phyloP scores from a whole-genome alignment of 2,113 vertebrate species.

The Galbula dea region DNA sequence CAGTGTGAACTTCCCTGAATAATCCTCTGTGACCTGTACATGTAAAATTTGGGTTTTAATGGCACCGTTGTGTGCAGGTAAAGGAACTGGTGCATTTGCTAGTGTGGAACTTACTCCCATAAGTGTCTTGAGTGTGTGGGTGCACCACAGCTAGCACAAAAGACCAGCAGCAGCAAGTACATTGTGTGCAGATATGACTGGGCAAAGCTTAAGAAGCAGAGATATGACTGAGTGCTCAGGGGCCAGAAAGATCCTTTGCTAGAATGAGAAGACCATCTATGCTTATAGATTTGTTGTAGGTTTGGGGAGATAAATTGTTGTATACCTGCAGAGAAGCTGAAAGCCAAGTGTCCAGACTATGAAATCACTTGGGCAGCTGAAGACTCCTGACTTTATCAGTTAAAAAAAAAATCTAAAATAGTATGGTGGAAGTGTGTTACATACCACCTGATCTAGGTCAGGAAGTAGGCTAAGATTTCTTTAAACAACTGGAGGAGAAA shows the following conservation, averaged over 20 bases:
- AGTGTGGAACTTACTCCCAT: not conserved
- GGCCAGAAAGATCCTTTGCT: conserved; percentile 80
- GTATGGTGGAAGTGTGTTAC: not conserved
- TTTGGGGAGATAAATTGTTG: not conserved
- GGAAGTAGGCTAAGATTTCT: not conserved
- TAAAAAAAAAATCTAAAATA: not conserved
- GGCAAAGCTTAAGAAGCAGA: not conserved
- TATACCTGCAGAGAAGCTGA: not conserved
- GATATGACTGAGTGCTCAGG: conserved; percentile 69
- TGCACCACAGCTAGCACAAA: not conserved
- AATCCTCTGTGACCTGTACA: not conserved
- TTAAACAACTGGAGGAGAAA: not conserved
- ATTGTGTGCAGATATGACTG: not conserved
- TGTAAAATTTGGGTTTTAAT: not conserved
- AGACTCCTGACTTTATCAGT: not conserved
- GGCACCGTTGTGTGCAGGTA: not conserved
- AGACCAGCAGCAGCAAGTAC: not conserved
- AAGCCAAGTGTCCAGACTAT: not conserved
- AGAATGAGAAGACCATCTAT: conserved; percentile 77
- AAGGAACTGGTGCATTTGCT: rapidly evolving
- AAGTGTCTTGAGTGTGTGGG: not conserved
- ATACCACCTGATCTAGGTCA: not conserved
- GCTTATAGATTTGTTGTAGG: conserved; percentile 70
- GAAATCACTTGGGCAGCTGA: not conserved
- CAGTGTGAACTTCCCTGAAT: not conserved